Percentiles rank a stretch among this genome's conserved stretches.
Conservation (phyloP, 37 sponge, comb jelly and placozoan genomes). For the Tethya wilhelma region DNA sequence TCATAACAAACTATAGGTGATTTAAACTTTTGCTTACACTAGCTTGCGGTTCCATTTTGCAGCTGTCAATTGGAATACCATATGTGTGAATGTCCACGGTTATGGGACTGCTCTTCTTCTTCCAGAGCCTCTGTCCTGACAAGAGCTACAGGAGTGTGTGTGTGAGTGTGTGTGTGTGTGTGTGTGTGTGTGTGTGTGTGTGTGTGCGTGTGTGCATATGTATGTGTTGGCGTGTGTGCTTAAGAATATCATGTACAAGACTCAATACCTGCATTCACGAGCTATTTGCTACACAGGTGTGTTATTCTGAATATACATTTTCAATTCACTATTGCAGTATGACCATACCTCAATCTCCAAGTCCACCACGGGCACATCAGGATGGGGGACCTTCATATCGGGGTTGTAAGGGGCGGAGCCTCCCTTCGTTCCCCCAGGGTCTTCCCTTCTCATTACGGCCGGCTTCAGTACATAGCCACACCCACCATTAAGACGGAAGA, state of each 20-base stretch:
- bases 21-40: neutral
- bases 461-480: slow-evolving; percentile 89
- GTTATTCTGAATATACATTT: too few species aligned
- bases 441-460: slow-evolving; percentile 49
- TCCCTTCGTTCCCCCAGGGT: neutral
- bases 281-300: too few species aligned
- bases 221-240: too few species aligned
- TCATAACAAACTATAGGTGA: neutral
- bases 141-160: slow-evolving; percentile 51
- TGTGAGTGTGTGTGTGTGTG: slow-evolving; percentile 2
- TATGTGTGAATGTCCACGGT: slow-evolving; percentile 49
- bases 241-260: too few species aligned
- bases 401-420: slow-evolving; percentile 32
- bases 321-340: too few species aligned
- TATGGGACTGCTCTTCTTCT: slow-evolving; percentile 33
- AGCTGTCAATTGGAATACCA: slow-evolving; percentile 55
- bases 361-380: slow-evolving; percentile 33
- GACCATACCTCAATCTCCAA: slow-evolving; percentile 67
- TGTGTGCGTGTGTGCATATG: too few species aligned
- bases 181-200: slow-evolving; percentile 5
- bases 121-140: slow-evolving; percentile 63
- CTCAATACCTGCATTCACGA: too few species aligned
- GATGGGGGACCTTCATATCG: slow-evolving; percentile 46
- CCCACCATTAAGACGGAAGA: slow-evolving; percentile 79
- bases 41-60: slow-evolving; percentile 16